A percentile compares a stretch with the other conserved stretches of the same genome.
Evolutionary conservation across 2,113 vertebrate species (phyloP).

Genomic region (Lepus timidus): DNA sequence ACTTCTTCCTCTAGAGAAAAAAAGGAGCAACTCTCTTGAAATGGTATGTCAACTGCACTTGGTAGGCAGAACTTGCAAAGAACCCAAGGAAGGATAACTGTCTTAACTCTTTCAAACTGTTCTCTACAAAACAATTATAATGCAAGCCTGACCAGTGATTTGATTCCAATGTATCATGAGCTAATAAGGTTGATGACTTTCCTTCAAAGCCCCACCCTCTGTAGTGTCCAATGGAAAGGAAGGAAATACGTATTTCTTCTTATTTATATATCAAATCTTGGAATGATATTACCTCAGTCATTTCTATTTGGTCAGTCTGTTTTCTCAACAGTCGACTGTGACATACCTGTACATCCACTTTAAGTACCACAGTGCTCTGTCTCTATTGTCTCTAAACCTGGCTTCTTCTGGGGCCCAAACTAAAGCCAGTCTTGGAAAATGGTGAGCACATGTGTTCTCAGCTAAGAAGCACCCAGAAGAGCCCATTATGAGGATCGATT

Average conservation of each 20-base stretch:
- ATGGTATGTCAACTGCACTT: neutral
- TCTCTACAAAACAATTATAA: neutral
- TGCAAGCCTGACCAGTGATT: neutral
- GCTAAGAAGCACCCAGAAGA: neutral
- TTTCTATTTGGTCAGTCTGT: neutral
- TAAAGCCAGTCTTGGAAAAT: neutral
- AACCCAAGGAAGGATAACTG: neutral
- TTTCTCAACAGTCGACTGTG: neutral
- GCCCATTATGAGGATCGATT: neutral
- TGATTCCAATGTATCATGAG: neutral
- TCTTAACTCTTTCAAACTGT: neutral
- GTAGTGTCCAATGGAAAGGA: neutral
- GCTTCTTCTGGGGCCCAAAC: neutral
- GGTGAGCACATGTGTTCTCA: neutral
- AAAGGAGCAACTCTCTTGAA: neutral
- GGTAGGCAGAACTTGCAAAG: neutral
- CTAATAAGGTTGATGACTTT: neutral
- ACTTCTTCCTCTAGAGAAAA: neutral
- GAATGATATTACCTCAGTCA: neutral
- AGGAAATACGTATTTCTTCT: neutral
- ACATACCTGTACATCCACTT: neutral
- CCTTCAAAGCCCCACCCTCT: neutral
- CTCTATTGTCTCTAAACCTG: neutral
- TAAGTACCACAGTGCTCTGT: neutral
- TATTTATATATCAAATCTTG: neutral